Conservation (phyloP, 2,888 invertebrate genomes). For the Caenorhabditis angaria region DNA sequence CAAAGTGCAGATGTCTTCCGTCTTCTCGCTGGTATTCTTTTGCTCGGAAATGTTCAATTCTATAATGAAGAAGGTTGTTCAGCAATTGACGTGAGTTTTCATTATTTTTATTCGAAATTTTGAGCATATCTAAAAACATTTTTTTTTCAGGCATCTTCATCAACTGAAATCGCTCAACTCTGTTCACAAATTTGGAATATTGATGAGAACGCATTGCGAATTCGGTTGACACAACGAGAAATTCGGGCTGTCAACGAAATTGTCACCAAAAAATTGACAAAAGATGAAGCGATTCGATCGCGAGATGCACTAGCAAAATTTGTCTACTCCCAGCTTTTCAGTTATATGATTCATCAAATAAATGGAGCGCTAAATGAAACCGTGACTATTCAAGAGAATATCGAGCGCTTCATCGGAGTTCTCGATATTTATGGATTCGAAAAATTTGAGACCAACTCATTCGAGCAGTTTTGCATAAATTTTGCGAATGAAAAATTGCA, state of each 20-base stretch:
- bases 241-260: constrained; percentile 90
- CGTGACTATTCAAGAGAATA: constrained; percentile 9
- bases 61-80: constrained; percentile 70
- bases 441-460: too few species aligned
- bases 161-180: constrained; percentile 32
- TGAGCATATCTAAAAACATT: too few species aligned
- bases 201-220: constrained; percentile 79
- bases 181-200: constrained; percentile 81
- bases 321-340: constrained; percentile 90
- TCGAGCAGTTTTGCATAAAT: too few species aligned
- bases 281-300: constrained; percentile 79
- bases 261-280: constrained; percentile 84
- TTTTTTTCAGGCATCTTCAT: constrained; percentile 15
- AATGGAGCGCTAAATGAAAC: constrained; percentile 81
- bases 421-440: too few species aligned
- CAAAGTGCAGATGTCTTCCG: constrained; percentile 70
- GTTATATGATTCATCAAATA: constrained; percentile 88
- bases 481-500: constrained; percentile 98
- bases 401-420: constrained; percentile 84
- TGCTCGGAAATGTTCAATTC: constrained; percentile 87
- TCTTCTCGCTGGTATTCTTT: constrained; percentile 87
- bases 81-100: constrained; percentile 39
- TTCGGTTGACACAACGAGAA: constrained; percentile 88
- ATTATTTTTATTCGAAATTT: background rate
- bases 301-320: constrained; percentile 95